Evolutionary conservation across 2,888 invertebrate species (phyloP).

Genomic region (Euphydryas editha): DNA sequence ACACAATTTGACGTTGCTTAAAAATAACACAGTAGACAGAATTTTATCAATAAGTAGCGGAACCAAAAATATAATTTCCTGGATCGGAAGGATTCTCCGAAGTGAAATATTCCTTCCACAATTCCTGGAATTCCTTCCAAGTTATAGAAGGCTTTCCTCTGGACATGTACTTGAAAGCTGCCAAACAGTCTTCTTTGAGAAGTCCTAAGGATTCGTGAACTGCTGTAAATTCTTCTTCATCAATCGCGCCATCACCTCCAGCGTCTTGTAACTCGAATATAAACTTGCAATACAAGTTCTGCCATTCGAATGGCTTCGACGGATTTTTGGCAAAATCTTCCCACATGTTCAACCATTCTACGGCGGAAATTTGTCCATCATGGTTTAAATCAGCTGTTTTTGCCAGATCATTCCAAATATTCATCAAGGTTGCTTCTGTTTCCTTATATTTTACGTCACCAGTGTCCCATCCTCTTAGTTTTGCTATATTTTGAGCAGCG

Average conservation of each 20-base stretch:
- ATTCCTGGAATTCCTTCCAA: conserved; percentile 87
- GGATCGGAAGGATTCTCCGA: conserved; percentile 44
- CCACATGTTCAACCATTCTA: conserved; percentile 46
- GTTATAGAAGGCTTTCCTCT: conserved; percentile 87
- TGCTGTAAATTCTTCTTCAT: conserved; percentile 89
- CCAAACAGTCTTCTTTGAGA: conserved; percentile 86
- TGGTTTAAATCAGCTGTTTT: conserved; percentile 90
- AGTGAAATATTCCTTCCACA: conserved; percentile 88
- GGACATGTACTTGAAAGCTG: conserved; percentile 89
- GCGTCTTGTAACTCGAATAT: conserved; percentile 93
- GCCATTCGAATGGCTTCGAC: conserved; percentile 84
- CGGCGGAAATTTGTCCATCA: conserved; percentile 41
- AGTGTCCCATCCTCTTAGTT: conserved; percentile 88
- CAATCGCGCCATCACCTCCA: conserved; percentile 88
- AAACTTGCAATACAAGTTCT: conserved; percentile 90
- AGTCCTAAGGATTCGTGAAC: conserved; percentile 89
- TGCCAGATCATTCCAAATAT: conserved; percentile 91
- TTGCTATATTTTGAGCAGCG: conserved; percentile 91
- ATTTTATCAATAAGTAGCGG: conserved; percentile 35
- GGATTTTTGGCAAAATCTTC: conserved; percentile 49
- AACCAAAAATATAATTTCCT: conserved; percentile 45
- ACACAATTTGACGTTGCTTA: neutral
- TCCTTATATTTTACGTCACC: conserved; percentile 87
- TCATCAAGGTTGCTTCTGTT: conserved; percentile 87
- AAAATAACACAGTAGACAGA: neutral